Evolutionary conservation across 2,888 invertebrate species (phyloP), one percentile per base, ranked within the genome.

Genomic region (Hirtodrosophila confusa): DNA sequence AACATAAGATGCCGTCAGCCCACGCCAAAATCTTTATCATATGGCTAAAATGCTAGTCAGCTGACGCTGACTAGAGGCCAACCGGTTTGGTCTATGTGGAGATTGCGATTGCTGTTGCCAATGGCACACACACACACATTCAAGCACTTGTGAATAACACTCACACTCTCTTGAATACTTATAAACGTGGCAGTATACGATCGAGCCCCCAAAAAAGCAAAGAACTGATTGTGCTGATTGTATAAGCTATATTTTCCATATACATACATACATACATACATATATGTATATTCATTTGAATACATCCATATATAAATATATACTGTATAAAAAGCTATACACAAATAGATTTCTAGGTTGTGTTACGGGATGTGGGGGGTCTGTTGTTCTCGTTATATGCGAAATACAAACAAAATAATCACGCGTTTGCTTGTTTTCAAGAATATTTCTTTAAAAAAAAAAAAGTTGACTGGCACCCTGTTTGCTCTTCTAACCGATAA

Each of bases 161-260:
- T 24, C 5, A 27, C 35, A 4, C 40, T 43, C 33, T 39, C 37
- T 10, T 23, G 35, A 36, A 29, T 58, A 10, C 36, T 43, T 40
- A 56, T 50, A 57, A 65, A 75, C 78, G 76, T 78, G 78, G 78
- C 76, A 63, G 44, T 47, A 58, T 57, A 44, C 67, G 82, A 82
- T 74, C 80, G 80, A 82, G 80, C 80, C 80, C 85, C 80, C 82
- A 74, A 82, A 82, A 77, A 66, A 54, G 27, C 36, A 36, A 55
- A 51, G 51, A 75, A 65, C 67, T 80, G 78, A 84, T 84, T 85
- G 65, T 69, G 23, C n/a, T 39, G 63, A 74, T 83, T 77, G 69
- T 80, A 78, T 78, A 80, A 78, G 73, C 41, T 33, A n/a, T n/a
- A n/a, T n/a, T n/a, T n/a, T n/a, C n/a, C n/a, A n/a, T n/a, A n/a